These are phyloP conservation scores for Carettochelys insculpta DNA, from an alignment of 2,113 vertebrate genomes.

Conservation along the genomic window DNA sequence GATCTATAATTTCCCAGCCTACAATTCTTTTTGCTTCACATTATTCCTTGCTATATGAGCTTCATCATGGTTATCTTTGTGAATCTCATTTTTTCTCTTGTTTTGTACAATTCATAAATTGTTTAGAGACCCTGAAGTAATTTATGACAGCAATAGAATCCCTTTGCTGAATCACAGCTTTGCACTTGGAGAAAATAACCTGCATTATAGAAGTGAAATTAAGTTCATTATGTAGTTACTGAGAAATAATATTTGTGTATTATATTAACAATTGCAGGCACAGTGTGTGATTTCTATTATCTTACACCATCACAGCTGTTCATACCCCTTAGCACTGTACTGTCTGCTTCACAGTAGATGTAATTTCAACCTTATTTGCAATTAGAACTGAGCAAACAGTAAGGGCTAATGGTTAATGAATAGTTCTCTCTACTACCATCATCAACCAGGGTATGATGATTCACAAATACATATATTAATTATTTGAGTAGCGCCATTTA, in stretches of 20 bases:
- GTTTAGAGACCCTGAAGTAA: background rate
- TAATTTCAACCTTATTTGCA: slow-evolving; percentile 19
- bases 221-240: background rate
- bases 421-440: background rate
- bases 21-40: background rate
- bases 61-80: background rate
- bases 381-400: background rate
- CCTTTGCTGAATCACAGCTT: background rate
- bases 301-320: background rate
- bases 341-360: background rate
- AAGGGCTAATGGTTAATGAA: background rate
- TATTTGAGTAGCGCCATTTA: background rate
- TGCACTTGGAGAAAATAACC: background rate
- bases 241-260: background rate
- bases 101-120: background rate
- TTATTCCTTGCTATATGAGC: background rate
- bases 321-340: background rate
- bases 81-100: background rate
- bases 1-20: background rate
- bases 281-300: background rate
- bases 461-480: background rate
- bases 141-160: background rate
- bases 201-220: background rate
- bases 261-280: background rate
- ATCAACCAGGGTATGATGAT: background rate